A percentile compares a stretch with the other conserved stretches of the same genome.
Conservation (phyloP, 2,113 vertebrate genomes). For the Vanacampus margaritifer region DNA sequence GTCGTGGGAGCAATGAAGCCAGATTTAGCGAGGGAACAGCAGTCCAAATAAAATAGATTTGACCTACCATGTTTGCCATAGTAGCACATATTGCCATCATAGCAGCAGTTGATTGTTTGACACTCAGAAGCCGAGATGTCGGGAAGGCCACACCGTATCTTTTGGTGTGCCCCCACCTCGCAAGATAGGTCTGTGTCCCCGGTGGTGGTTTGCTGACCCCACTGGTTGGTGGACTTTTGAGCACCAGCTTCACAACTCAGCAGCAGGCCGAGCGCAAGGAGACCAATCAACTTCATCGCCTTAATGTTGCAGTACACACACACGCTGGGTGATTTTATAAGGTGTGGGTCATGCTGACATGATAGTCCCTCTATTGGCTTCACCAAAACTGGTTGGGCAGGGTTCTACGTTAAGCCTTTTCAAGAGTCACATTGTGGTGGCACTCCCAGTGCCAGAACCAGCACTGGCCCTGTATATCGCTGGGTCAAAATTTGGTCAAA, state of each 20-base stretch:
- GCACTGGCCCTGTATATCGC: too few species aligned
- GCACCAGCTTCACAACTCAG: constrained; percentile 19
- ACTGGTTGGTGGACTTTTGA: constrained; percentile 14
- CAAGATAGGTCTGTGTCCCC: constrained; percentile 13
- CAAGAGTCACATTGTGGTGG: too few species aligned
- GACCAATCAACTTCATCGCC: constrained; percentile 35
- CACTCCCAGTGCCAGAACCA: too few species aligned
- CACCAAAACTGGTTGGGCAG: too few species aligned
- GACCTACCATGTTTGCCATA: constrained; percentile 55
- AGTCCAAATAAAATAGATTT: neutral
- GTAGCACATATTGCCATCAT: constrained; percentile 45
- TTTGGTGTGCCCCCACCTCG: constrained; percentile 16
- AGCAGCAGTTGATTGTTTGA: constrained; percentile 47
- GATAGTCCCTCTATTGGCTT: constrained; percentile 27
- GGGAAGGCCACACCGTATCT: constrained; percentile 36
- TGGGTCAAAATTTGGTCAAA: too few species aligned
- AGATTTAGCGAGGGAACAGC: neutral
- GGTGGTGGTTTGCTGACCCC: neutral
- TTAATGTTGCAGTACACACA: constrained; percentile 15
- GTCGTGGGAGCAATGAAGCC: neutral
- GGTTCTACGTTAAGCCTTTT: too few species aligned
- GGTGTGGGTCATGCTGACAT: constrained; percentile 4
- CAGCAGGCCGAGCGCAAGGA: constrained; percentile 38
- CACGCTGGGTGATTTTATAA: constrained; percentile 56
- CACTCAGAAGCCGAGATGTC: constrained; percentile 1